Evolutionary conservation across 2,113 vertebrate genomes (phyloP).

Genomic region (Saimiri boliviensis): DNA sequence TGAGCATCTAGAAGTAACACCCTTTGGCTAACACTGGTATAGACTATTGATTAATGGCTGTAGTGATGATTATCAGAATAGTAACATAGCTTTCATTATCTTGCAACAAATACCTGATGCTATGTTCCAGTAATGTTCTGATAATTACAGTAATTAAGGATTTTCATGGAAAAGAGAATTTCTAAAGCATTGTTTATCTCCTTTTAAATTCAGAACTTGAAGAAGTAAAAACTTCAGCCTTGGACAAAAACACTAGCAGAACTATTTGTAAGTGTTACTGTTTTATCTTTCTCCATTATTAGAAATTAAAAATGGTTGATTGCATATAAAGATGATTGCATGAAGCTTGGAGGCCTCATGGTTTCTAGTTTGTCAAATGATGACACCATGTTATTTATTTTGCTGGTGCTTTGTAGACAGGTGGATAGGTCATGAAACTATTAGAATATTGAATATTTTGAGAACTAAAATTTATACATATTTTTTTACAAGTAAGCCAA

Average conservation of each 20-base stretch:
- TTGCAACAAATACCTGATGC: neutral
- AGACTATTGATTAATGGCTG: neutral
- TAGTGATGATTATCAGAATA: neutral
- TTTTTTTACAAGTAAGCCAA: conserved; percentile 31
- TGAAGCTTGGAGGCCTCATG: neutral
- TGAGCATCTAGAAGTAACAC: neutral
- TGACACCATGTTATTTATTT: neutral
- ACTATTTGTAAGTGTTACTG: conserved; percentile 87
- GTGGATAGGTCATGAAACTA: neutral
- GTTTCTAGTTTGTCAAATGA: neutral
- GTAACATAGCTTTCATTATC: neutral
- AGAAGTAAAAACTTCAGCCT: conserved; percentile 87
- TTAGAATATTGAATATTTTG: conserved; percentile 3
- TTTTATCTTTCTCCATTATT: conserved; percentile 10
- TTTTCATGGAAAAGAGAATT: conserved; percentile 31
- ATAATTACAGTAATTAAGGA: conserved; percentile 18
- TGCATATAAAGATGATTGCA: neutral
- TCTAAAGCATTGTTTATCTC: conserved; percentile 55
- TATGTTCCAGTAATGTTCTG: conserved; percentile 12
- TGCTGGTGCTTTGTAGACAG: neutral
- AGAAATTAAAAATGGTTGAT: neutral
- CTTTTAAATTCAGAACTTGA: conserved; percentile 84
- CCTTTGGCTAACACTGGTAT: neutral
- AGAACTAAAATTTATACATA: conserved; percentile 16
- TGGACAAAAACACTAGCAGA: conserved; percentile 89